A percentile compares a stretch with the other conserved stretches of the same genome.
Evolutionary conservation across 2,888 invertebrate species (phyloP).

Genomic region (Lacanobia wlatinum): DNA sequence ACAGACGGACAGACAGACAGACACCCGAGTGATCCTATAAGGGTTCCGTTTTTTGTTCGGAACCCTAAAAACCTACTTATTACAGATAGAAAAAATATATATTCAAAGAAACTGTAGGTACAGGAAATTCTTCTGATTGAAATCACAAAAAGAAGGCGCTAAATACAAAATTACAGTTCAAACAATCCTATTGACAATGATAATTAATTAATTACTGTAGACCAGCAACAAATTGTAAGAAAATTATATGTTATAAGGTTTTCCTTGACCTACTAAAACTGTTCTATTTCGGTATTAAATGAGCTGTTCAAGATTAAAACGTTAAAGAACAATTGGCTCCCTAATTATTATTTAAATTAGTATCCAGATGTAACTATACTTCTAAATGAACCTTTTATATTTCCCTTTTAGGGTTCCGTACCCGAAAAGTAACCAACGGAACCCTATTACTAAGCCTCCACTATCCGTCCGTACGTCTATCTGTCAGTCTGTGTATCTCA

Average conservation of each 20-base stretch:
- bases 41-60: no score
- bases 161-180: constrained; percentile 16
- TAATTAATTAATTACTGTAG: not conserved
- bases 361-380: not conserved
- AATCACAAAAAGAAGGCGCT: not conserved
- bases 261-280: not conserved
- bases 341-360: not conserved
- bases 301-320: not conserved
- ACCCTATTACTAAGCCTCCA: no score
- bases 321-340: no score
- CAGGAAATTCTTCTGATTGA: not conserved
- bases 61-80: no score
- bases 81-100: not conserved
- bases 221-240: not conserved
- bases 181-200: constrained; percentile 9
- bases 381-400: not conserved
- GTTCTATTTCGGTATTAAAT: not conserved
- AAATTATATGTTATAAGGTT: constrained; percentile 1
- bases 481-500: no score
- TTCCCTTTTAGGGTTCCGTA: not conserved
- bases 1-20: no score
- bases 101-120: not conserved
- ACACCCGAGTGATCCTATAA: no score
- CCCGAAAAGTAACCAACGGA: no score
- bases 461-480: no score